Base-by-base conservation (phyloP, 2,797 vertebrate species). In the Leptatherina wallacei region DNA sequence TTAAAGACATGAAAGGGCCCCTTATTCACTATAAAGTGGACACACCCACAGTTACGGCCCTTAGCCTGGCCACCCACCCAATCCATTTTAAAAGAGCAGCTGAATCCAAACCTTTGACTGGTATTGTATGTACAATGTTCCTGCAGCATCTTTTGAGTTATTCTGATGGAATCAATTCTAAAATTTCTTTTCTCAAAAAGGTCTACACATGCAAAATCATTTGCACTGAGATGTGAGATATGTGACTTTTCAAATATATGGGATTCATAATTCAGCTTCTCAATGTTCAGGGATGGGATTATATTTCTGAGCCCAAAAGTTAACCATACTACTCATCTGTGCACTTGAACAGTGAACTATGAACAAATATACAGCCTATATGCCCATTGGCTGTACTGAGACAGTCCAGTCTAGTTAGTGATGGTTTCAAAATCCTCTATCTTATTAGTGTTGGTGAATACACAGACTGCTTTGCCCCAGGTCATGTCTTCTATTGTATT, bases 391-490 rank as follows among this genome's bases (percentile, higher is more conserved):
- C 61, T 56, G 6, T 9, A 69, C 42, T 58, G n/a, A 75, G 68
- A 80, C 36, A 54, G 57, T 70, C 32, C 38, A 1, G 12, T 56
- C 18, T 66, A 69, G 52, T 52, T 38, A 55, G 40, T 36, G 32
- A 71, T 58, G 40, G 61, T 66, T 80, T 73, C 62, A 71, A 51
- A 65, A 69, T 63, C 11, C 3, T 44, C 59, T 44, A 36, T 35
- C 75, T 83, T 76, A 83, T 84, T 80, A 82, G 75, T 72, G 63
- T 60, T 56, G 22, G 55, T 30, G 40, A 72, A 66, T 56, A 62
- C 69, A 62, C 30, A 64, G 47, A 38, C 42, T 49, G 44, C 72
- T 35, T 14, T 20, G 71, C 77, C 70, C 8, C 22, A 1, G 77
- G 82, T 79, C 71, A 66, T 66, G 59, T 87, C 56, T 52, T 82